These are phyloP conservation scores for Pterophyllum scalare DNA, from an alignment of 2,113 vertebrate species.

Conservation along the genomic window DNA sequence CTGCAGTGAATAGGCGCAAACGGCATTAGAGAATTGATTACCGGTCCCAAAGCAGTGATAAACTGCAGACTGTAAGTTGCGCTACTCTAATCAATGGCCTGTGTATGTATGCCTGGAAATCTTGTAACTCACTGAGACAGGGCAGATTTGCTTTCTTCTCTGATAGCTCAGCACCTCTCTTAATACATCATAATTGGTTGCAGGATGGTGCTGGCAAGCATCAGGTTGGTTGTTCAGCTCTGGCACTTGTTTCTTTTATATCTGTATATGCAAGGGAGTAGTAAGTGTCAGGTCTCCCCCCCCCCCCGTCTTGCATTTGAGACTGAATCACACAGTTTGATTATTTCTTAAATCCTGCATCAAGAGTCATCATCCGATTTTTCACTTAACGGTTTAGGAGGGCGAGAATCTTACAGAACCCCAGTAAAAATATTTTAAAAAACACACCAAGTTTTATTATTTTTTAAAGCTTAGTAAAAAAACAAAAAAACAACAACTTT, in stretches of 20 bases:
- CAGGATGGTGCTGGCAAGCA: conserved; percentile 55
- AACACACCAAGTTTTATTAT: not conserved
- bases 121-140: conserved; percentile 58
- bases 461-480: not conserved
- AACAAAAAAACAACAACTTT: not conserved
- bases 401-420: not conserved
- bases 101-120: conserved; percentile 73
- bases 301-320: not conserved
- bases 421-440: not conserved
- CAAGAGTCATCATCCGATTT: not conserved
- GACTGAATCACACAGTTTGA: not conserved
- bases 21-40: conserved; percentile 83
- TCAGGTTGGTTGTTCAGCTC: conserved; percentile 42
- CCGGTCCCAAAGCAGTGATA: conserved; percentile 78
- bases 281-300: conserved; percentile 21
- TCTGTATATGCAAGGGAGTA: conserved; percentile 10
- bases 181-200: conserved; percentile 59
- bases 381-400: not conserved
- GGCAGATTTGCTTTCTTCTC: conserved; percentile 54
- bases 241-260: conserved; percentile 35
- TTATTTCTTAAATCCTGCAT: not conserved
- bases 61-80: conserved; percentile 71
- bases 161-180: conserved; percentile 52
- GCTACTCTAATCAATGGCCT: conserved; percentile 76
- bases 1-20: conserved; percentile 71